These are phyloP conservation scores for Drosophila mimetica DNA, from an alignment of 2,888 invertebrate species.

Conservation along the genomic window DNA sequence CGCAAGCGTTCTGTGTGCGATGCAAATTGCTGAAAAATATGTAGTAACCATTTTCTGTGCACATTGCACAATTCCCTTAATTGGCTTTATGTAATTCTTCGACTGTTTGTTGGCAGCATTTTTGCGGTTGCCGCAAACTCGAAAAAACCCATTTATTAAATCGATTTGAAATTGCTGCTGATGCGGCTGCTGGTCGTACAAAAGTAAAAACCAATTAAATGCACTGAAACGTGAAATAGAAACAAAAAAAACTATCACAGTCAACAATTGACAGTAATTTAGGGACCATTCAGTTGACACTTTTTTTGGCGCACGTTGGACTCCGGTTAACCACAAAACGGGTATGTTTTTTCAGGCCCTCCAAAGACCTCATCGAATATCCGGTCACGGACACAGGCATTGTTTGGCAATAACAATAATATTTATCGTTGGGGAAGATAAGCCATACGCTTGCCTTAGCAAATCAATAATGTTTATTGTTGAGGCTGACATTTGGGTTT, in stretches of 20 bases:
- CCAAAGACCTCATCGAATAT: not conserved
- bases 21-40: constrained; percentile 26
- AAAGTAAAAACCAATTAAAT: constrained; percentile 59
- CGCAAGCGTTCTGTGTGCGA: constrained; percentile 2
- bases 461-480: constrained; percentile 23
- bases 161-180: constrained; percentile 36
- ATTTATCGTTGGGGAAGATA: constrained; percentile 20
- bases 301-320: constrained; percentile 19
- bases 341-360: constrained; percentile 1
- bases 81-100: constrained; percentile 59
- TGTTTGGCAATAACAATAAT: constrained; percentile 34
- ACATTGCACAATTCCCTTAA: constrained; percentile 50
- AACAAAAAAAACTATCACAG: constrained; percentile 18
- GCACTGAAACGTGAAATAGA: constrained; percentile 41
- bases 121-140: constrained; percentile 52
- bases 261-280: constrained; percentile 47
- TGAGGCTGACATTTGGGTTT: not conserved
- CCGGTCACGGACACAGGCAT: constrained; percentile 21
- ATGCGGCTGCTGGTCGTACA: constrained; percentile 10
- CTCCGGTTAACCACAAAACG: constrained; percentile 34
- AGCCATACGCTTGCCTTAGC: constrained; percentile 9
- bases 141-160: constrained; percentile 39
- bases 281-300: constrained; percentile 29
- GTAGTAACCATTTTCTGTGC: constrained; percentile 9
- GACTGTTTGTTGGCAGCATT: constrained; percentile 35